Conservation (phyloP, 2,113 vertebrate genomes). For the Bagarius yarrelli region DNA sequence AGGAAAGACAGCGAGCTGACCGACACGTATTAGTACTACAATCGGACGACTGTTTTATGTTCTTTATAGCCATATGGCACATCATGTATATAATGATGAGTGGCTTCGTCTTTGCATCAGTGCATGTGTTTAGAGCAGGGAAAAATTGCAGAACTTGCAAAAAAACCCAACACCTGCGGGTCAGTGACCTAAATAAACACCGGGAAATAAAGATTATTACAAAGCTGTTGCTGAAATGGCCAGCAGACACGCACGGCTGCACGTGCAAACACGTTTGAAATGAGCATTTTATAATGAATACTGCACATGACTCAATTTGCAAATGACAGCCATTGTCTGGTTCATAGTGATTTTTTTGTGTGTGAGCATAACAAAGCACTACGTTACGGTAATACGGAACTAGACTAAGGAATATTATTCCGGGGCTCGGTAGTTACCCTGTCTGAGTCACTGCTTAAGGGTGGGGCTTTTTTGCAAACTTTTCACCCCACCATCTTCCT, state of each 20-base stretch:
- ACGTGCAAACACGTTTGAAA: background rate
- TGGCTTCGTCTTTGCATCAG: background rate
- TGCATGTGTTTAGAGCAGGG: background rate
- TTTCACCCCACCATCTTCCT: too few species aligned
- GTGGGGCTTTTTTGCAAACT: too few species aligned
- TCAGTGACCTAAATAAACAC: slow-evolving; percentile 48
- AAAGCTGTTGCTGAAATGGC: background rate
- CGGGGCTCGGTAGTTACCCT: too few species aligned
- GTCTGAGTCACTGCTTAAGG: too few species aligned
- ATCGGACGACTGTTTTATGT: background rate
- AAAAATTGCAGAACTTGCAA: slow-evolving; percentile 10
- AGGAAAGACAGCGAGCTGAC: background rate
- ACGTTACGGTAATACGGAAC: background rate
- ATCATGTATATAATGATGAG: slow-evolving; percentile 1
- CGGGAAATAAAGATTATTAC: slow-evolving; percentile 17
- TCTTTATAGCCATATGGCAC: slow-evolving; percentile 6
- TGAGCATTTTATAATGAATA: background rate
- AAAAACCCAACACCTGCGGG: slow-evolving; percentile 33
- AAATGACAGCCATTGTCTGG: background rate
- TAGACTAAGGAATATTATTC: too few species aligned
- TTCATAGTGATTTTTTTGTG: background rate
- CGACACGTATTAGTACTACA: background rate
- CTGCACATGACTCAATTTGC: background rate
- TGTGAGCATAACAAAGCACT: background rate
- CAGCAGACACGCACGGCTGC: background rate